Conservation (phyloP, 2,113 vertebrate genomes). For the Hypocryptadius cinnamomeus region DNA sequence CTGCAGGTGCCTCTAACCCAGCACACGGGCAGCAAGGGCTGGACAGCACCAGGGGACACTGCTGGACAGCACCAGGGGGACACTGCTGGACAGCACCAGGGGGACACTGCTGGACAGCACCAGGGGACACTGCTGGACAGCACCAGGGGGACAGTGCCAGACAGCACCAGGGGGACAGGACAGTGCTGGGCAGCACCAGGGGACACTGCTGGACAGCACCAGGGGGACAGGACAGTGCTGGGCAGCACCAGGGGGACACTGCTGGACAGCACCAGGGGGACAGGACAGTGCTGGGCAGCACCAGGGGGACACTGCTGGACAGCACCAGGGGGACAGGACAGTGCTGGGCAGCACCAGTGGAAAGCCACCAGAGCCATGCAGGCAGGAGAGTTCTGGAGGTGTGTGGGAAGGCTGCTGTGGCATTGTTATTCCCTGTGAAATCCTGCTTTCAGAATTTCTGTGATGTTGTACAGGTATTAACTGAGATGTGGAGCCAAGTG, state of each 20-base stretch:
- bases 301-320: background rate
- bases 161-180: background rate
- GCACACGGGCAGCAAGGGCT: rapidly evolving
- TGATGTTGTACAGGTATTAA: rapidly evolving
- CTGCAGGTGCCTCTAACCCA: background rate
- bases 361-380: rapidly evolving
- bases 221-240: no score
- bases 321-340: background rate
- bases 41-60: no score
- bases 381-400: background rate
- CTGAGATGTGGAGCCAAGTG: rapidly evolving
- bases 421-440: background rate
- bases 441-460: background rate
- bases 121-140: background rate
- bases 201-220: background rate
- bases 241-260: background rate
- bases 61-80: no score
- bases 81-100: no score
- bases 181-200: background rate
- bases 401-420: background rate
- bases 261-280: background rate
- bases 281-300: no score
- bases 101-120: background rate
- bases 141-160: no score
- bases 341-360: background rate